phyloP scores from a whole-genome alignment of 2,113 vertebrate species.

The Oryzias woworae region DNA sequence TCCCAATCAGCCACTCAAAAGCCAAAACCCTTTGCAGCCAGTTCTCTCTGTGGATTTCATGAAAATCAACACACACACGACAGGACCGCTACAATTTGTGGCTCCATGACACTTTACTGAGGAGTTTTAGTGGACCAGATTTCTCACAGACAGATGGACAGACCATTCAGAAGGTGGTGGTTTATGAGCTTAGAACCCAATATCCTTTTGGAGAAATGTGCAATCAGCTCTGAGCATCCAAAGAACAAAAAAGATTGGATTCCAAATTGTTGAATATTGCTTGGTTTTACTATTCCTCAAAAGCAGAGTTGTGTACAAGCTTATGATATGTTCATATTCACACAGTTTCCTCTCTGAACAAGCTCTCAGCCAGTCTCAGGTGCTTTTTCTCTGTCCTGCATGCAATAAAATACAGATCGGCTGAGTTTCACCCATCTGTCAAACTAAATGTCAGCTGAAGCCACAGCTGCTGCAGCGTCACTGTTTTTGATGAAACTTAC shows the following conservation, averaged over 20 bases:
- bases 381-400: slow-evolving; percentile 6
- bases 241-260: slow-evolving; percentile 29
- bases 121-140: slow-evolving; percentile 52
- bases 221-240: slow-evolving; percentile 36
- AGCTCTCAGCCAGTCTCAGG: slow-evolving; percentile 3
- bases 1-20: slow-evolving; percentile 28
- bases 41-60: slow-evolving; percentile 52
- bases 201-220: slow-evolving; percentile 51
- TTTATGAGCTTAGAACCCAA: slow-evolving; percentile 63
- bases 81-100: slow-evolving; percentile 23
- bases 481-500: neutral
- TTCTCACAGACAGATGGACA: slow-evolving; percentile 51
- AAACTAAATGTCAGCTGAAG: slow-evolving; percentile 21
- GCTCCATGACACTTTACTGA: slow-evolving; percentile 33
- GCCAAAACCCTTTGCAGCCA: slow-evolving; percentile 51
- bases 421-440: slow-evolving; percentile 22
- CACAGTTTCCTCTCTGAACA: neutral
- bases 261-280: slow-evolving; percentile 30
- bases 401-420: slow-evolving; percentile 41
- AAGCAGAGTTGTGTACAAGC: slow-evolving; percentile 17
- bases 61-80: slow-evolving; percentile 34
- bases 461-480: neutral
- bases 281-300: slow-evolving; percentile 40
- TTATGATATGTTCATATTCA: no score
- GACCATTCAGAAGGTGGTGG: slow-evolving; percentile 42